phyloP scores from a whole-genome alignment of 2,113 vertebrate species.

The Myotis davidii region DNA sequence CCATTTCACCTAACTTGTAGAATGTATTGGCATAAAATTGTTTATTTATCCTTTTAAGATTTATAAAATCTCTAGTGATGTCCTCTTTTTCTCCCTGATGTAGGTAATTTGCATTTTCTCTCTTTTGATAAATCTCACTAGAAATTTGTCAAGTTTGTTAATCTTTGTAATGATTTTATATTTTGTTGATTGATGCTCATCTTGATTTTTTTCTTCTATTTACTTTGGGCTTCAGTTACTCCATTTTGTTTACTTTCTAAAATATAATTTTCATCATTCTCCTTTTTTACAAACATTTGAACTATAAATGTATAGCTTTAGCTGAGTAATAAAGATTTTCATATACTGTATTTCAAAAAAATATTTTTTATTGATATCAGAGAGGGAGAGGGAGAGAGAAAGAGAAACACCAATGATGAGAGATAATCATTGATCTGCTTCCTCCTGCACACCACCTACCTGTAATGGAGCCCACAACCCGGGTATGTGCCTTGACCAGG shows the following conservation, averaged over 20 bases:
- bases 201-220: not conserved
- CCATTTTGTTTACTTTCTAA: not conserved
- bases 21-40: not conserved
- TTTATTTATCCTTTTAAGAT: not conserved
- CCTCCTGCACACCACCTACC: too few relatives aligned
- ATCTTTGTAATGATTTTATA: not conserved
- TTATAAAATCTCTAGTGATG: not conserved
- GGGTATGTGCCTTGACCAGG: too few relatives aligned
- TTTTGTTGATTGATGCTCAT: not conserved
- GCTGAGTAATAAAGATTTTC: not conserved
- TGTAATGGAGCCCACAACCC: too few relatives aligned
- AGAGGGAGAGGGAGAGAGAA: too few relatives aligned
- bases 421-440: too few relatives aligned
- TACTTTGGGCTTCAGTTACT: not conserved
- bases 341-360: not conserved
- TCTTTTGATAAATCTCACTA: not conserved
- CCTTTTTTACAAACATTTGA: not conserved
- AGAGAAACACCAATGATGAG: too few relatives aligned
- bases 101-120: not conserved
- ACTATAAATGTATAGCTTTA: not conserved
- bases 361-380: too few relatives aligned
- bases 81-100: not conserved
- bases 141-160: not conserved
- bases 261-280: not conserved
- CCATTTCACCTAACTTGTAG: not conserved